These are phyloP conservation scores for Turnix velox DNA, from an alignment of 2,113 vertebrate genomes.

Conservation along the genomic window DNA sequence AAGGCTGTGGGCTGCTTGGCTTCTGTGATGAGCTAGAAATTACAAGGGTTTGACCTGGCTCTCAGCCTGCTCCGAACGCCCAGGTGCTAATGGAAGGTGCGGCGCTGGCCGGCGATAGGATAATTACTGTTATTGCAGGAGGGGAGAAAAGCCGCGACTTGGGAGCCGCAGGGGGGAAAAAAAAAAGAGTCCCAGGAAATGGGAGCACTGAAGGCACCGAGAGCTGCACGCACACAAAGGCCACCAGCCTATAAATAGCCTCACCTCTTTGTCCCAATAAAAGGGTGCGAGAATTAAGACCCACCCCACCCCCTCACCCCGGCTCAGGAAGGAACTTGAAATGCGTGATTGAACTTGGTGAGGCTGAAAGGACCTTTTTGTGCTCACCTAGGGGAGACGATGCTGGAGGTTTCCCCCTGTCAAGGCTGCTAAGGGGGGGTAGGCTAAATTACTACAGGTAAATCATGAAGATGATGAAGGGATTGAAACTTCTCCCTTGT, in stretches of 20 bases:
- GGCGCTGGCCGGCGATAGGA: not conserved
- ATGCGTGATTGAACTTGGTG: conserved; percentile 6
- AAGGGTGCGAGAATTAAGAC: conserved; percentile 25
- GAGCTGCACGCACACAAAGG: conserved; percentile 9
- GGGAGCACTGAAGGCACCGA: not conserved
- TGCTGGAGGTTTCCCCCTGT: not conserved
- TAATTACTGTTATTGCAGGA: conserved; percentile 50
- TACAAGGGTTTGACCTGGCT: conserved; percentile 12
- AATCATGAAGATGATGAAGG: too few species aligned
- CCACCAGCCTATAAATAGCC: not conserved
- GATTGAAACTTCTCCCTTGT: too few species aligned
- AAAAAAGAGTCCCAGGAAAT: conserved; percentile 15
- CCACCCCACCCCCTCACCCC: too few species aligned
- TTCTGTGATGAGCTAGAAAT: conserved; percentile 36
- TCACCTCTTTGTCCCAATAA: conserved; percentile 20
- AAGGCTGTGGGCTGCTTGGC: conserved; percentile 4
- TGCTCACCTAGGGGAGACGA: not conserved
- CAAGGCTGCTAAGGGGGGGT: not conserved
- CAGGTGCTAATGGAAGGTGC: not conserved
- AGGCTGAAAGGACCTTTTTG: not conserved
- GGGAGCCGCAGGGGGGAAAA: not conserved
- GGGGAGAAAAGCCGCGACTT: not conserved
- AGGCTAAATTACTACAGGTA: not conserved
- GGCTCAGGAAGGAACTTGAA: conserved; percentile 16
- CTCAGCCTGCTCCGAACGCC: not conserved